Evolutionary conservation across 2,888 invertebrate species (phyloP).

Genomic region (Tupiocoris notatus): DNA sequence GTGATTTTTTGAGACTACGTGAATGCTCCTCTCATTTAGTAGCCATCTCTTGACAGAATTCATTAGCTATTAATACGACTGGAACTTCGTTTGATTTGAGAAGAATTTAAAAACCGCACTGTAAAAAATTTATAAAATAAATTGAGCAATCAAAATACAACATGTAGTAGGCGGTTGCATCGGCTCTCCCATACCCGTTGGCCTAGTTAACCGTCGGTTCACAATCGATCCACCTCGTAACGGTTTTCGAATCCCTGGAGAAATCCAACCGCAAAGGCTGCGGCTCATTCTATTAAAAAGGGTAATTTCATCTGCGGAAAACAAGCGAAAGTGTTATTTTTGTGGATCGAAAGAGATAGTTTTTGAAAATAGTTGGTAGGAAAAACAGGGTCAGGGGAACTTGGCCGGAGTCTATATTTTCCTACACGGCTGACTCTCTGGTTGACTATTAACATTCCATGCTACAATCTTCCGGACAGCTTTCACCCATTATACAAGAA

Average conservation of each 20-base stretch:
- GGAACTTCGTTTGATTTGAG: too few relatives aligned
- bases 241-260: not conserved
- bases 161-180: too few relatives aligned
- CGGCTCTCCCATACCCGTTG: not conserved
- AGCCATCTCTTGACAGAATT: too few relatives aligned
- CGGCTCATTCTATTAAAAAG: not conserved
- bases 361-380: slow-evolving; percentile 12
- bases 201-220: not conserved
- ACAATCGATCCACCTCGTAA: not conserved
- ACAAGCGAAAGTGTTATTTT: slow-evolving; percentile 25
- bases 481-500: slow-evolving; percentile 39
- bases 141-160: too few relatives aligned
- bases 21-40: too few relatives aligned
- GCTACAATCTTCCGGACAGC: slow-evolving; percentile 7
- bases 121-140: too few relatives aligned
- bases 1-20: too few relatives aligned
- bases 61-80: too few relatives aligned
- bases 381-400: slow-evolving; percentile 29
- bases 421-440: slow-evolving; percentile 33
- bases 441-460: slow-evolving; percentile 33
- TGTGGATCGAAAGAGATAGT: slow-evolving; percentile 3
- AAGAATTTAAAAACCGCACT: too few relatives aligned
- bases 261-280: not conserved
- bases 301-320: slow-evolving; percentile 30
- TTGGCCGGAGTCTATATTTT: slow-evolving; percentile 33